phyloP scores from a whole-genome alignment of 1,140 invertebrate genomes.

The Euura saliciscinereae region DNA sequence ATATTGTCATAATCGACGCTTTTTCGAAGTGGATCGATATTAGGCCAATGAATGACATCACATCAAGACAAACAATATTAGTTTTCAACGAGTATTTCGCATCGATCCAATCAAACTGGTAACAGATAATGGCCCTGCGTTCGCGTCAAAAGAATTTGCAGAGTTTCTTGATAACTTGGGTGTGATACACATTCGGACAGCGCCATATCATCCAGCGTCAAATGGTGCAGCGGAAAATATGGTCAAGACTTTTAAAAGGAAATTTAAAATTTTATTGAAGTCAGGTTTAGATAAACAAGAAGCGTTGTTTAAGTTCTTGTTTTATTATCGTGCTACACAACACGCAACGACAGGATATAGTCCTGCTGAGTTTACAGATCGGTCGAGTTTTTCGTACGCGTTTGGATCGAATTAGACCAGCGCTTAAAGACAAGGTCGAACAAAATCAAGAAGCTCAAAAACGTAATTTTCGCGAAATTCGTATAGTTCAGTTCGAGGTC shows the following conservation, averaged over 20 bases:
- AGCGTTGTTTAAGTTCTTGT: conserved; percentile 19
- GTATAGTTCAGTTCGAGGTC: conserved; percentile 18
- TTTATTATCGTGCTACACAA: conserved; percentile 15
- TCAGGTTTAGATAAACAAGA: conserved; percentile 8
- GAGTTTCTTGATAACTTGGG: neutral
- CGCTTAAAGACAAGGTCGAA: neutral
- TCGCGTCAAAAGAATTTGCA: neutral
- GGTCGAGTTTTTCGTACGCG: conserved; percentile 25
- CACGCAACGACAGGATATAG: conserved; percentile 19
- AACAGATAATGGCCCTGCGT: conserved; percentile 18
- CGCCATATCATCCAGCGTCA: too few species aligned
- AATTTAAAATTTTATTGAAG: conserved; percentile 14
- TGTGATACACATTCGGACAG: neutral
- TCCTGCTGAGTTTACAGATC: conserved; percentile 27
- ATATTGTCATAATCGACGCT: conserved; percentile 53
- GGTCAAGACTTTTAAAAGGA: too few species aligned
- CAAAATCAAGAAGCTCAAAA: conserved; percentile 11
- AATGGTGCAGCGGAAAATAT: too few species aligned
- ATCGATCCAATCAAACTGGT: conserved; percentile 13
- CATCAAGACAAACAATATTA: conserved; percentile 20
- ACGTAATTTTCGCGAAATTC: conserved; percentile 28
- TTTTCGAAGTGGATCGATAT: conserved; percentile 56
- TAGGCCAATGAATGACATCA: conserved; percentile 25
- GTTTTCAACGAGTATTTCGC: conserved; percentile 23
- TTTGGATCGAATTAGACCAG: conserved; percentile 11